Evolutionary conservation across 2,888 invertebrate genomes (phyloP).

Genomic region (Atrina japonica): DNA sequence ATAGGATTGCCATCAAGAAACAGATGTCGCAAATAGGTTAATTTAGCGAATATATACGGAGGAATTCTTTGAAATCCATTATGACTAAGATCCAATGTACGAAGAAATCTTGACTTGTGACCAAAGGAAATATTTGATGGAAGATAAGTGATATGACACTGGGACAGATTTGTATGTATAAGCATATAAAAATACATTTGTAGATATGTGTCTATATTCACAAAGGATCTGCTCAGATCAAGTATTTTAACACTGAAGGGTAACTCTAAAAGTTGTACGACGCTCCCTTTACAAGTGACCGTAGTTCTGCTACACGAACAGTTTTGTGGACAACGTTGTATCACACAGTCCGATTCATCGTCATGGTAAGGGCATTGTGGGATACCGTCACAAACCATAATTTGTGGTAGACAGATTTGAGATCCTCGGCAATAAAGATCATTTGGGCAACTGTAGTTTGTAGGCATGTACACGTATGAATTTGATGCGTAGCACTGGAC

Average conservation of each 20-base stretch:
- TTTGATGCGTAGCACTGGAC: no score
- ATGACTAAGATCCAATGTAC: neutral
- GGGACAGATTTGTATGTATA: constrained; percentile 5
- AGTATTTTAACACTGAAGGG: neutral
- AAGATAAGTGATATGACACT: neutral
- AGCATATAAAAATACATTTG: neutral
- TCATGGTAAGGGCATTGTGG: no score
- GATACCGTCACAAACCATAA: no score
- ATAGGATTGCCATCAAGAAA: constrained; percentile 3
- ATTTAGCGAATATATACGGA: neutral
- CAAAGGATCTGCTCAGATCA: constrained; percentile 1
- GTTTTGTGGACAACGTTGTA: no score
- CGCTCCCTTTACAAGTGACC: no score
- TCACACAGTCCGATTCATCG: no score
- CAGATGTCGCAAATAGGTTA: neutral
- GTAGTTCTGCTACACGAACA: no score
- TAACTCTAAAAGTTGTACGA: no score
- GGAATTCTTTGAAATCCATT: neutral
- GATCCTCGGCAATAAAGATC: no score
- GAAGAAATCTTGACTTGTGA: neutral
- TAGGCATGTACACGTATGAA: no score
- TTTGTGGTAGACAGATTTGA: no score
- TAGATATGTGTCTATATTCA: neutral
- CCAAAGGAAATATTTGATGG: neutral
- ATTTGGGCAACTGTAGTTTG: no score